Evolutionary conservation across 92 coral and sea anemone genomes (phyloP), one percentile per base, ranked within the genome.

Genomic region (Phenganax stokvisi): DNA sequence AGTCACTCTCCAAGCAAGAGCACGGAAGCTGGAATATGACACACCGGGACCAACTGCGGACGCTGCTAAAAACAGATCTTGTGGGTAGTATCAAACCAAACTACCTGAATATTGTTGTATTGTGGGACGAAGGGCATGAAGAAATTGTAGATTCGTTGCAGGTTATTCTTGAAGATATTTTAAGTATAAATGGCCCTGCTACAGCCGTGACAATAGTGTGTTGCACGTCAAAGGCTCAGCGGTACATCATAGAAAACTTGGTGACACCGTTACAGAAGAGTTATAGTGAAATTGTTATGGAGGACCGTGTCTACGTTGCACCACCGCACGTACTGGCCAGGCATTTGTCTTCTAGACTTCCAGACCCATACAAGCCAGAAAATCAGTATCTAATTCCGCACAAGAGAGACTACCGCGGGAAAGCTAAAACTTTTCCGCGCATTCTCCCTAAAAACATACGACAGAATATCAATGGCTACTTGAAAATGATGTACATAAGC

Each of bases 321-420:
- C 86, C 72, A 54, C 90, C 91, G 51, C 84, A 89, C 78, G 87
- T 86, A 56, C 86, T 90, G 62, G 87, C 96, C 0, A 76, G 88
- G 9, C 62, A 80, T 67, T 51, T 90, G 11, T 87, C 88, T 4
- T 70, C 75, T 51, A 71, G 37, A 82, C 89, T 90, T 51, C 87
- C 89, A n/a, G 81, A 88, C 31, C 96, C 96, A 4, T 90, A 86
- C 84, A 84, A 89, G 8, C 84, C 96, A 11, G 96, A 90, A 68
- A 79, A 87, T 71, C 78, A 85, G 0, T 90, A 86, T 71, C 92
- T 85, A 68, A 74, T 89, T 57, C 96, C 96, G 16, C 81, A 76
- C 81, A 84, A 85, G 64, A 88, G 75, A n/a, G 58, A 70, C 59
- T 64, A 68, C 59, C 55, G 60, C 25, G 82, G 57, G 17, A 81